Percentiles rank a stretch among this genome's conserved stretches.
Conservation (phyloP, 2,888 invertebrate genomes). For the Conchocele bisecta region DNA sequence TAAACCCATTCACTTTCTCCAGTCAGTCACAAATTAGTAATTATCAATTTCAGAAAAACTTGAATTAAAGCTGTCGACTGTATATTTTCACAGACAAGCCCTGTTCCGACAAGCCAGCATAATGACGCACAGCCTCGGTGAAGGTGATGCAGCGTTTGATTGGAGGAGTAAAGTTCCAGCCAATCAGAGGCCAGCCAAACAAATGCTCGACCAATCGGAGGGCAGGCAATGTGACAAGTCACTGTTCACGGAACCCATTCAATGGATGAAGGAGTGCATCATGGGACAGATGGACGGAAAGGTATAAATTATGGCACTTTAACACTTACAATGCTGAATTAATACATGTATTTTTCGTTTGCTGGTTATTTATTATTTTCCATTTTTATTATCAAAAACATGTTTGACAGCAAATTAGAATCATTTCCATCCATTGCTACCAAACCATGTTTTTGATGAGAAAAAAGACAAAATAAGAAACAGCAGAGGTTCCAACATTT, state of each 20-base stretch:
- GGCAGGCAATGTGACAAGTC: slow-evolving; percentile 87
- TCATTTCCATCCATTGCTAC: too few species aligned
- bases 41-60: too few species aligned
- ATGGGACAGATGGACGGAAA: slow-evolving; percentile 89
- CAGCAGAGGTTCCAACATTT: too few species aligned
- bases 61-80: too few species aligned
- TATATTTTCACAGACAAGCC: slow-evolving; percentile 85
- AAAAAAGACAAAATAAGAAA: too few species aligned
- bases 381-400: too few species aligned
- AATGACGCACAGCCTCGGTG: slow-evolving; percentile 87
- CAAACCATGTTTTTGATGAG: too few species aligned
- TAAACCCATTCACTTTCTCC: too few species aligned
- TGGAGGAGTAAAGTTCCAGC: slow-evolving; percentile 71
- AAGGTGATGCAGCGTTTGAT: slow-evolving; percentile 81
- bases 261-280: slow-evolving; percentile 92
- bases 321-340: neutral
- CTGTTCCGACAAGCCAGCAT: slow-evolving; percentile 92
- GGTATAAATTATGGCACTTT: slow-evolving; percentile 82
- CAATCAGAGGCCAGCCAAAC: slow-evolving; percentile 25
- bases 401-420: too few species aligned
- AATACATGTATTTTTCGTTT: too few species aligned
- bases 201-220: slow-evolving; percentile 1
- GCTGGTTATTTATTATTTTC: too few species aligned
- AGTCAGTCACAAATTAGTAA: too few species aligned
- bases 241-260: slow-evolving; percentile 93